Percentiles rank a stretch among this genome's conserved stretches.
Conservation (phyloP, 2,113 vertebrate genomes). For the Prolemur simus region DNA sequence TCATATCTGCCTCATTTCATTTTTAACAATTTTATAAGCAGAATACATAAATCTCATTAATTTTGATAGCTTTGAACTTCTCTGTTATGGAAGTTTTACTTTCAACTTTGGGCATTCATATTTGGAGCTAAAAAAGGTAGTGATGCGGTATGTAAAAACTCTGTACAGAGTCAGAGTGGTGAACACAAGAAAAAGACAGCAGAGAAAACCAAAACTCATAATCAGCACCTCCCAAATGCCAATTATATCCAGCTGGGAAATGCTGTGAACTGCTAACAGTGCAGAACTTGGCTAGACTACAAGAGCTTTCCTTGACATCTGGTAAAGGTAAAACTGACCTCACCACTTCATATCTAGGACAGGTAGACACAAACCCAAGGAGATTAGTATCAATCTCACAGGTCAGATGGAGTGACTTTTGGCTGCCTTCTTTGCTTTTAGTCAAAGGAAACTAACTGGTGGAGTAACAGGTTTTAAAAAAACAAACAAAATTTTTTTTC, state of each 20-base stretch:
- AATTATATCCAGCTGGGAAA: slow-evolving; percentile 41
- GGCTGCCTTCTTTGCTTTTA: background rate
- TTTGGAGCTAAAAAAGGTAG: background rate
- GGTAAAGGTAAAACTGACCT: slow-evolving; percentile 59
- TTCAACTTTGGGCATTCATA: background rate
- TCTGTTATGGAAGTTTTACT: background rate
- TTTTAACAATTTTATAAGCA: background rate
- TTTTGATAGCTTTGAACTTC: slow-evolving; percentile 1
- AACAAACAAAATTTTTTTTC: background rate
- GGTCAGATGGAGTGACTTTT: slow-evolving; percentile 9
- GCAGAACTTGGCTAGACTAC: background rate
- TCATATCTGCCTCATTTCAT: background rate
- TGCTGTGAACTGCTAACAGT: background rate
- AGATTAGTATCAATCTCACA: slow-evolving; percentile 42
- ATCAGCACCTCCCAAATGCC: slow-evolving; percentile 18
- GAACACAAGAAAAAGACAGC: slow-evolving; percentile 35
- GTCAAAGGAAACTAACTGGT: slow-evolving; percentile 22
- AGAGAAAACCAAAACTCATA: background rate
- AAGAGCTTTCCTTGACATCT: slow-evolving; percentile 48
- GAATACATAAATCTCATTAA: background rate
- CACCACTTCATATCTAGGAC: slow-evolving; percentile 9
- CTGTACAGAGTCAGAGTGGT: background rate
- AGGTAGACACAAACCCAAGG: slow-evolving; percentile 43
- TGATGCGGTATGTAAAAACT: slow-evolving; percentile 32
- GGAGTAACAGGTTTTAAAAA: background rate